These are phyloP conservation scores for Alcis repandata DNA, from an alignment of 2,888 invertebrate genomes.

Conservation along the genomic window DNA sequence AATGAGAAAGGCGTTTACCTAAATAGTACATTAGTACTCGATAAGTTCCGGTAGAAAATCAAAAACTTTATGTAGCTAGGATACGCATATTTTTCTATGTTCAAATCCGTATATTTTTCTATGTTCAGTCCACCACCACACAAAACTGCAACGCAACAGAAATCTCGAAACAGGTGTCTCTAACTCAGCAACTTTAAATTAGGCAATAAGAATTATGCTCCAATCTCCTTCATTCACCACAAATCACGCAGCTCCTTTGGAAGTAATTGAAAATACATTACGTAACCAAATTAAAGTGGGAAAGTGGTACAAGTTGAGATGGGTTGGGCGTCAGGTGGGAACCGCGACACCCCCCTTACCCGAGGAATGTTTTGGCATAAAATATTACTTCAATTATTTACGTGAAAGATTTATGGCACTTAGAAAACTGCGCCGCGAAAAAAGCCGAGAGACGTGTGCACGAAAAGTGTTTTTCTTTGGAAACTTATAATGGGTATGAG, in stretches of 20 bases:
- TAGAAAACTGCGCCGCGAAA: conserved; percentile 86
- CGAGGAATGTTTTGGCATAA: conserved; percentile 87
- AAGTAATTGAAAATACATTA: conserved; percentile 87
- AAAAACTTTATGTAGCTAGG: too few species aligned
- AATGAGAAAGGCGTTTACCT: too few species aligned
- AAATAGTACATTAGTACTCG: too few species aligned
- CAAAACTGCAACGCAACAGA: background rate
- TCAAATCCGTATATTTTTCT: background rate
- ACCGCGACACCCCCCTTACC: conserved; percentile 78
- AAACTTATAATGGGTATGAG: conserved; percentile 86
- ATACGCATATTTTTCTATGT: background rate
- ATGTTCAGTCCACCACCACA: too few species aligned
- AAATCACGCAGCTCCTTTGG: conserved; percentile 82
- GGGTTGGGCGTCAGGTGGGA: conserved; percentile 82
- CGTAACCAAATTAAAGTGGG: conserved; percentile 86
- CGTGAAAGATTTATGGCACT: conserved; percentile 86
- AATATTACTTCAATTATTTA: conserved; percentile 88
- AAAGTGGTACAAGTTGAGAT: conserved; percentile 83
- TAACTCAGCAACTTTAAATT: conserved; percentile 70
- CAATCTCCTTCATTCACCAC: conserved; percentile 80
- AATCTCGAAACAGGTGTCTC: conserved; percentile 31
- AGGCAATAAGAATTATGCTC: conserved; percentile 77
- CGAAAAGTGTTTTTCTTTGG: conserved; percentile 86
- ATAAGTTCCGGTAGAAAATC: too few species aligned
- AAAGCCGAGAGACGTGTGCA: conserved; percentile 85